Percentiles rank a stretch among this genome's conserved stretches.
Evolutionary conservation across 1,140 invertebrate genomes (phyloP).

Genomic region (Holotrichia oblita): DNA sequence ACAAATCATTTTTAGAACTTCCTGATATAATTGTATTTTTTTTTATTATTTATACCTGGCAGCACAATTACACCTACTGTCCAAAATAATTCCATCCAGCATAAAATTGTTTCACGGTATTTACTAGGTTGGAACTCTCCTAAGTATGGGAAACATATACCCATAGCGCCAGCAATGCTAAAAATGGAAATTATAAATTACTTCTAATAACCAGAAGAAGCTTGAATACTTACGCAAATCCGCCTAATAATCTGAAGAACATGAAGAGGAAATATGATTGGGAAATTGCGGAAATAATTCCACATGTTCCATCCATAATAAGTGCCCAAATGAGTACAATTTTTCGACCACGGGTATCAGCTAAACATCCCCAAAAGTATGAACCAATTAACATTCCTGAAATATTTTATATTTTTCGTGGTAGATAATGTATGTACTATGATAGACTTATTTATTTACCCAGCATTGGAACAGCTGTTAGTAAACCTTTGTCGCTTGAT

Average conservation of each 20-base stretch:
- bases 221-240: constrained; percentile 78
- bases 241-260: constrained; percentile 81
- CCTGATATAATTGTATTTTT: background rate
- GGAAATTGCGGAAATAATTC: constrained; percentile 77
- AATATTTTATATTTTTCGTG: constrained; percentile 41
- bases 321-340: constrained; percentile 79
- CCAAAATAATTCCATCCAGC: constrained; percentile 86
- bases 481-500: constrained; percentile 77
- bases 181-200: background rate
- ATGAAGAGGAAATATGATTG: constrained; percentile 81
- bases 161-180: constrained; percentile 80
- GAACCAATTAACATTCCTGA: constrained; percentile 88
- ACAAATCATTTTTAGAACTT: constrained; percentile 3
- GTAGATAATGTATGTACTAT: background rate
- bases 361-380: constrained; percentile 89
- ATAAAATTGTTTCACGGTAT: constrained; percentile 77
- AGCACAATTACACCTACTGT: constrained; percentile 76
- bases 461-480: constrained; percentile 80
- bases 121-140: constrained; percentile 80
- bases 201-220: background rate
- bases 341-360: constrained; percentile 83
- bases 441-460: constrained; percentile 62
- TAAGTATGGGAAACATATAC: constrained; percentile 79
- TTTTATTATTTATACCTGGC: constrained; percentile 63
- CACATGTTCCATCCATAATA: constrained; percentile 79